Base-by-base conservation (phyloP, 2,888 invertebrate genomes). In the Marasmarcha lunaedactyla region DNA sequence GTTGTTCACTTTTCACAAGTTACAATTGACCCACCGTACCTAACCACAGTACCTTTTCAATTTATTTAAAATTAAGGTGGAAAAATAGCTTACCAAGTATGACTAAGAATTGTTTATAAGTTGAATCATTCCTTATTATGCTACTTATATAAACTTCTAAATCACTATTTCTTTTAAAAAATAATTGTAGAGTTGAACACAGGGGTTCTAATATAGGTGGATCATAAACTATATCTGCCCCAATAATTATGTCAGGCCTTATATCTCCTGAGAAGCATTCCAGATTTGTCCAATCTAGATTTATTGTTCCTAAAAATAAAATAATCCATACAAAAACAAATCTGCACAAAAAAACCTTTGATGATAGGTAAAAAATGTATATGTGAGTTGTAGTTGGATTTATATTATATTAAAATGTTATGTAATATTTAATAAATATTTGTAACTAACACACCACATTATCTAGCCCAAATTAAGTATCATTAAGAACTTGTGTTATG, bases 71-170 rank as follows among this genome's bases (percentile, higher is more conserved):
- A n/a, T n/a, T n/a, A n/a, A n/a, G n/a, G n/a, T n/a, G n/a, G n/a
- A n/a, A n/a, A n/a, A n/a, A 3, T 20, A 20, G 7, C 66, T 62
- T 59, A 90, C 90, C 81, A 50, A 90, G 63, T 46, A 65, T 54
- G 11, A 68, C 48, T 34, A 88, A 58, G 69, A 92, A 92, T 14
- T 60, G 52, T 2, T 71, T 51, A 46, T 89, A 71, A 1, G 92
- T 92, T 1, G 84, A 71, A 52, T 81, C 67, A 71, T 91, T 92
- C 48, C 92, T 76, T 46, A 91, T 62, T 35, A 74, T 57, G 53
- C 71, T 71, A 26, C 71, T 69, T 47, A 81, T 71, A 43, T 61
- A 77, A 15, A 74, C 57, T 46, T 63, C 56, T 30, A 77, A 42
- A 33, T 57, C 5, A 12, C 49, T 54, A 54, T 79, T 79, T 49